Evolutionary conservation across 2,888 invertebrate species (phyloP), one percentile per base, ranked within the genome.

Genomic region (Leptinotarsa peninsularis): DNA sequence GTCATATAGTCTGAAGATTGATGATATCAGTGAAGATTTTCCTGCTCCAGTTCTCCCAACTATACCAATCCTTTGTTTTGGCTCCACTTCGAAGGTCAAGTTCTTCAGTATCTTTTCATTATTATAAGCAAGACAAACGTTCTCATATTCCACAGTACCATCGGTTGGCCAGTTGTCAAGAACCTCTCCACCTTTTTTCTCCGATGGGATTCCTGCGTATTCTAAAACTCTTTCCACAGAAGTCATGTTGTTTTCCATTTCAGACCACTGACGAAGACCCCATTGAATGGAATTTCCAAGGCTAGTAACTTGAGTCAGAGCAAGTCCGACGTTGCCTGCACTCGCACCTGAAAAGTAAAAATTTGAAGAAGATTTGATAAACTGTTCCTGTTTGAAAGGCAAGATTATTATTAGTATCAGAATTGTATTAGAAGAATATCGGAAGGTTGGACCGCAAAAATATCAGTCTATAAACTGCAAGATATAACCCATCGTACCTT

Each of bases 21-120:
- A 93, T 0, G 94, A 90, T 81, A 95, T 92, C 67, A 95, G 87
- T 0, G 94, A 94, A 0, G 94, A 93, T 86, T 95, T 95, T 15
- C 95, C 96, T 3, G 96, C 95, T 0, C 96, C 96, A 0, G 96
- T 96, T 82, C 96, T 89, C 0, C 96, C 96, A 7, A 95, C 93
- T n/a, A 95, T 92, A 4, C 95, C 95, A 60, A 95, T 90, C 89
- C 93, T 93, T 89, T 92, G 91, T 76, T 91, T 92, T 18, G 93
- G 90, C 82, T 93, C 90, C 71, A 95, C 92, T 1, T 88, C 85
- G 72, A 96, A 91, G 75, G 90, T 91, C 1, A 96, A 88, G 77
- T 93, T 91, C 77, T 92, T 94, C 18, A 98, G 89, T 10, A 97
- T 95, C 2, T 92, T 89, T 4, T 94, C 92, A 0, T 91, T 90